phyloP scores from a whole-genome alignment of 2,888 invertebrate genomes.

The Dynastes grantii region DNA sequence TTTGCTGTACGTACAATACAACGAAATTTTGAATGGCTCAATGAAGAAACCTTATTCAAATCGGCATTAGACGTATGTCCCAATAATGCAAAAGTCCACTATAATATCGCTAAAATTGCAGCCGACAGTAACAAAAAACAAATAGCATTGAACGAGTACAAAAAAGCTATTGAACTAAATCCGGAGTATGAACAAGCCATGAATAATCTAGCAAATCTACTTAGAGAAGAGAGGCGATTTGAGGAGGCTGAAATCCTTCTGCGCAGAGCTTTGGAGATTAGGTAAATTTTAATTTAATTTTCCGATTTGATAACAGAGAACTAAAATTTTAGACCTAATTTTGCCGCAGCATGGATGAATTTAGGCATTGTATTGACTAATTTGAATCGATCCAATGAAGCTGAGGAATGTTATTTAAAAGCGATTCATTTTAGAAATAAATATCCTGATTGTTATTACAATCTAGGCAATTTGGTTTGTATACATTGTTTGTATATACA shows the following conservation, averaged over 20 bases:
- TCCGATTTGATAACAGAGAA: background rate
- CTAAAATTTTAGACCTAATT: conserved; percentile 79
- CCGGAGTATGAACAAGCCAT: conserved; percentile 92
- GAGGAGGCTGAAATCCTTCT: conserved; percentile 84
- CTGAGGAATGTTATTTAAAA: conserved; percentile 84
- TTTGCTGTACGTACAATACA: conserved; percentile 72
- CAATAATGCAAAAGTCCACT: conserved; percentile 93
- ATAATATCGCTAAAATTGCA: conserved; percentile 93
- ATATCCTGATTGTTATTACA: conserved; percentile 95
- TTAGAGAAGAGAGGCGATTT: conserved; percentile 80
- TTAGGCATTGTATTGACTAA: conserved; percentile 92
- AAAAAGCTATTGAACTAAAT: conserved; percentile 74
- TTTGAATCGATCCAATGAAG: conserved; percentile 79
- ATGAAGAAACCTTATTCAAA: conserved; percentile 83
- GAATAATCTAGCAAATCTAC: conserved; percentile 93
- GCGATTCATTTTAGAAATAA: conserved; percentile 84
- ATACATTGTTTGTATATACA: background rate
- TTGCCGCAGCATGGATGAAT: conserved; percentile 99
- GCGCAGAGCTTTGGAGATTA: conserved; percentile 80
- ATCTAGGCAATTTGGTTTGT: conserved; percentile 92
- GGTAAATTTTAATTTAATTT: conserved; percentile 71
- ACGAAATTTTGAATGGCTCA: conserved; percentile 86
- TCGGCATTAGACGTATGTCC: conserved; percentile 93
- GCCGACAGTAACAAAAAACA: conserved; percentile 81
- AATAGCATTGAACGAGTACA: conserved; percentile 86